These are phyloP conservation scores for Paralichthys olivaceus DNA, from an alignment of 2,113 vertebrate genomes.

Conservation along the genomic window DNA sequence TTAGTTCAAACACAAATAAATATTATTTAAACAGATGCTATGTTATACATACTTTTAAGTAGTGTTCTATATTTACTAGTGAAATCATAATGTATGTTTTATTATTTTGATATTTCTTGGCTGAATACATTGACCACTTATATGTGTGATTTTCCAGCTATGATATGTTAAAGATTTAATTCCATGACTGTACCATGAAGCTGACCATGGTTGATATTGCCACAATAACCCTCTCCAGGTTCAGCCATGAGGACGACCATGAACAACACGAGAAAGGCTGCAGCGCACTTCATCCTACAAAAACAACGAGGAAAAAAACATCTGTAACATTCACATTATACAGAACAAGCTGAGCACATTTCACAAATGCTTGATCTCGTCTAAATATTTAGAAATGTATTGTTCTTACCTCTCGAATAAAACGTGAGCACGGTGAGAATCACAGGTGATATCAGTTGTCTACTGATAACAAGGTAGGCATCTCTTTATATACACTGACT, in stretches of 20 bases:
- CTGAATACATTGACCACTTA: too few relatives aligned
- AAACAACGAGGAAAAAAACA: not conserved
- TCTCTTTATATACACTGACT: not conserved
- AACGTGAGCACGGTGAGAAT: not conserved
- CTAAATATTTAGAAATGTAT: too few relatives aligned
- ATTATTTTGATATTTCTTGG: too few relatives aligned
- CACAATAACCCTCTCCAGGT: constrained; percentile 23
- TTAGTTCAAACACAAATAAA: not conserved
- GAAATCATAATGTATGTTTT: too few relatives aligned
- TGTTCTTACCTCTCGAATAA: not conserved
- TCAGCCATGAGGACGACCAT: not conserved
- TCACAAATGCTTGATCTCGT: not conserved
- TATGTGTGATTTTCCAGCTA: too few relatives aligned
- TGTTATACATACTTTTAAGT: too few relatives aligned
- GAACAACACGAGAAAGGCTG: not conserved
- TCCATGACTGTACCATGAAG: not conserved
- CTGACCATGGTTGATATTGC: too few relatives aligned
- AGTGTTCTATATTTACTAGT: too few relatives aligned
- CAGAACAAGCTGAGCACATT: not conserved
- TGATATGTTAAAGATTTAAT: too few relatives aligned
- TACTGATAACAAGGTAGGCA: not conserved
- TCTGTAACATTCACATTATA: not conserved
- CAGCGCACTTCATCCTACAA: constrained; percentile 21
- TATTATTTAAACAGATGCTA: too few relatives aligned
- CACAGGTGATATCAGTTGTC: not conserved